Evolutionary conservation across 23 tunicate genomes (phyloP).

Genomic region (Ascidia mentula): DNA sequence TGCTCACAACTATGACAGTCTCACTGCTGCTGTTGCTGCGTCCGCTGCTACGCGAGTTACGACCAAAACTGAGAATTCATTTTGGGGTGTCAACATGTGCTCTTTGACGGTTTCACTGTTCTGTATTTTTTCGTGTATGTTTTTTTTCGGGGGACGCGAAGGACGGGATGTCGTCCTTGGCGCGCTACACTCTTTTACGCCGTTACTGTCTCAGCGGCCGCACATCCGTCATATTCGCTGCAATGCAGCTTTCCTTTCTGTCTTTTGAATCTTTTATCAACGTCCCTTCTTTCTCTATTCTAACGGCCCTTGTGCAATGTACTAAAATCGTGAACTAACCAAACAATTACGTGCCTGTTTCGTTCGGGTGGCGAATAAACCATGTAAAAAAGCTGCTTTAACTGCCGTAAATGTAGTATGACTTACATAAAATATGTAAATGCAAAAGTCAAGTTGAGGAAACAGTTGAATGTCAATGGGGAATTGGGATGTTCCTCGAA

Average conservation of each 20-base stretch:
- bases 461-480: no score
- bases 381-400: constrained; percentile 30
- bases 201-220: neutral
- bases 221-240: neutral
- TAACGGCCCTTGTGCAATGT: constrained; percentile 27
- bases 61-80: neutral
- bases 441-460: no score
- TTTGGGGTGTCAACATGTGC: constrained; percentile 1
- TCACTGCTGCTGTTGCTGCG: constrained; percentile 2
- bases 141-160: neutral
- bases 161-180: neutral
- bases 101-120: constrained; percentile 5
- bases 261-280: neutral
- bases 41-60: neutral
- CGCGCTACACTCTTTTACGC: neutral
- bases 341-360: constrained; percentile 1
- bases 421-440: no score
- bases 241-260: neutral
- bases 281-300: neutral
- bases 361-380: constrained; percentile 33
- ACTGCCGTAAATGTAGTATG: no score
- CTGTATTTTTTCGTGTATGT: neutral
- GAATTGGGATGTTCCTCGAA: no score
- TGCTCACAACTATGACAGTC: neutral
- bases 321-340: constrained; percentile 19